Conservation (phyloP, 2,113 vertebrate species). For the Vimba vimba region DNA sequence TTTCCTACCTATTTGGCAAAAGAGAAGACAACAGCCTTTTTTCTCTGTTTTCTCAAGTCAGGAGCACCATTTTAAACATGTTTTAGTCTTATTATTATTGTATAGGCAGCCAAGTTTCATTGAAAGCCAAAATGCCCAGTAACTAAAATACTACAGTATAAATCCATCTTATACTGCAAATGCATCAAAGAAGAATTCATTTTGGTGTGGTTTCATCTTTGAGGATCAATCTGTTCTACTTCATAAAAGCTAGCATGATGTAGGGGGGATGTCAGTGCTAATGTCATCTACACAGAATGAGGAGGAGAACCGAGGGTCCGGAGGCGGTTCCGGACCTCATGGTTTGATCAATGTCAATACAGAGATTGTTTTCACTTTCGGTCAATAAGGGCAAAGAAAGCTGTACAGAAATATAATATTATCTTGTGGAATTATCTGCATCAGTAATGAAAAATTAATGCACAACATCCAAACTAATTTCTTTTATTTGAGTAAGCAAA, state of each 20-base stretch:
- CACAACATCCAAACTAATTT: conserved; percentile 28
- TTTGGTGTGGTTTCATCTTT: conserved; percentile 53
- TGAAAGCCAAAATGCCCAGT: background rate
- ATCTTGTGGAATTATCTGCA: conserved; percentile 26
- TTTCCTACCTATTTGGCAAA: too few species aligned
- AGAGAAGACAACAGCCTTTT: too few species aligned
- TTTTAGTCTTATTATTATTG: too few species aligned
- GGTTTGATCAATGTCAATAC: conserved; percentile 61
- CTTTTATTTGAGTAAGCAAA: conserved; percentile 43
- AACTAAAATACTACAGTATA: conserved; percentile 12
- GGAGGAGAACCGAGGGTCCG: conserved; percentile 50
- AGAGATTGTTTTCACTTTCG: conserved; percentile 57
- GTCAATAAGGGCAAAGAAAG: conserved; percentile 36
- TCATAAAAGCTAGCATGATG: conserved; percentile 50
- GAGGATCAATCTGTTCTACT: conserved; percentile 55
- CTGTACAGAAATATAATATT: conserved; percentile 12
- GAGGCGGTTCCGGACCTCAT: conserved; percentile 49
- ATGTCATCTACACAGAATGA: conserved; percentile 44
- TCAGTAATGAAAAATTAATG: conserved; percentile 41
- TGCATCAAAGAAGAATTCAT: conserved; percentile 35
- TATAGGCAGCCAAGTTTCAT: too few species aligned
- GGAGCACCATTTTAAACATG: too few species aligned
- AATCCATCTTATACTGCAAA: conserved; percentile 41
- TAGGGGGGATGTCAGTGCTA: conserved; percentile 45
- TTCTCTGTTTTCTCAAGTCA: too few species aligned